Evolutionary conservation across 2,888 invertebrate genomes (phyloP).

Genomic region (Hoplodrina ambigua): DNA sequence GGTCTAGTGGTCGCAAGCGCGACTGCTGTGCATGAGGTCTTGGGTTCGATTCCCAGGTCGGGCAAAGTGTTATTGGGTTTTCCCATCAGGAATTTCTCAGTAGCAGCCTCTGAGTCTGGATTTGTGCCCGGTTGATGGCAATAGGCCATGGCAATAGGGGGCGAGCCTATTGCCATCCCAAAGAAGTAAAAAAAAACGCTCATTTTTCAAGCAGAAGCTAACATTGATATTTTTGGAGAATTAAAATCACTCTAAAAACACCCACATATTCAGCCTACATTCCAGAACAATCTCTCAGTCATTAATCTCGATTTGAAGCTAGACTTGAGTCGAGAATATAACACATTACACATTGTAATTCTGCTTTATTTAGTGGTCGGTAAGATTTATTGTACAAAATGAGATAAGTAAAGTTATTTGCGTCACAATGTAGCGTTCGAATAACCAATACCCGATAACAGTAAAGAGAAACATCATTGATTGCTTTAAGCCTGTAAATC

Average conservation of each 20-base stretch:
- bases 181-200: too few species aligned
- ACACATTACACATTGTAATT: slow-evolving; percentile 8
- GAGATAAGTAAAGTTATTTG: slow-evolving; percentile 28
- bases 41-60: too few species aligned
- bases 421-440: neutral
- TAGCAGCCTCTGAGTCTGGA: too few species aligned
- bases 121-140: too few species aligned
- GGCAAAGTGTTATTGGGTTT: too few species aligned
- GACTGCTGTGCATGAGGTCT: too few species aligned
- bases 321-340: slow-evolving; percentile 5
- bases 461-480: slow-evolving; percentile 5
- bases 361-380: slow-evolving; percentile 19
- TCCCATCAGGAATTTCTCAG: too few species aligned
- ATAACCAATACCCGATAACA: slow-evolving; percentile 11
- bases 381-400: slow-evolving; percentile 26
- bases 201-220: too few species aligned
- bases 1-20: too few species aligned
- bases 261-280: neutral
- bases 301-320: slow-evolving; percentile 24
- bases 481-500: slow-evolving; percentile 5
- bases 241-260: neutral
- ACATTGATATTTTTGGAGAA: too few species aligned
- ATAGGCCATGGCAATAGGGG: too few species aligned
- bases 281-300: neutral
- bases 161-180: too few species aligned